phyloP scores from a whole-genome alignment of 2,888 invertebrate genomes.

The Drosophila limbata region DNA sequence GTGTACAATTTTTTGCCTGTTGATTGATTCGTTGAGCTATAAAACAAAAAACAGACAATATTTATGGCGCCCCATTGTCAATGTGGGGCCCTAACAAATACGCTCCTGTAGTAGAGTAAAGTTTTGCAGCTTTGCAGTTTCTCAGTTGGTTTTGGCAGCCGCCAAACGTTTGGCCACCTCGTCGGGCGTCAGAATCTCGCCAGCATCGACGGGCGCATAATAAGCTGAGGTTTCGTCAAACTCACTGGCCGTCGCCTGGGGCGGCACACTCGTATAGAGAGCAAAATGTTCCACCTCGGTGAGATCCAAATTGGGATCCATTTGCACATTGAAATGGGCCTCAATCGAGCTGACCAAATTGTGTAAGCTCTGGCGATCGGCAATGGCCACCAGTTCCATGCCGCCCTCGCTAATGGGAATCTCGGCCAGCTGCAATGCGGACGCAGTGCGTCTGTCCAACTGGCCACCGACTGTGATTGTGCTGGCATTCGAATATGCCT shows the following conservation, averaged over 20 bases:
- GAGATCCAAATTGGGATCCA: conserved; percentile 88
- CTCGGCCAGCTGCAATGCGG: conserved; percentile 85
- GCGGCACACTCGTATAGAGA: conserved; percentile 93
- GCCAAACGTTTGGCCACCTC: conserved; percentile 84
- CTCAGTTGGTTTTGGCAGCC: conserved; percentile 72
- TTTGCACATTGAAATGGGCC: conserved; percentile 84
- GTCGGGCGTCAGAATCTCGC: conserved; percentile 87
- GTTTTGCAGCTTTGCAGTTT: conserved; percentile 10
- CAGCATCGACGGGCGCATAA: conserved; percentile 93
- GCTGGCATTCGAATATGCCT: conserved; percentile 84
- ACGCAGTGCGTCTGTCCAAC: conserved; percentile 85
- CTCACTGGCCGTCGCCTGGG: conserved; percentile 94
- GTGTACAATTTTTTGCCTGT: conserved; percentile 28
- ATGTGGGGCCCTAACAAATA: conserved; percentile 19
- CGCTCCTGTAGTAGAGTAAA: conserved; percentile 42
- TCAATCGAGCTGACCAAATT: conserved; percentile 84
- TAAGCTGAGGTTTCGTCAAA: conserved; percentile 95
- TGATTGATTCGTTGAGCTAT: conserved; percentile 36
- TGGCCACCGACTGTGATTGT: conserved; percentile 84
- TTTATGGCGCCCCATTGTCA: conserved; percentile 12
- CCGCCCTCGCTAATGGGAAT: conserved; percentile 86
- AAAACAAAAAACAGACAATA: conserved; percentile 15
- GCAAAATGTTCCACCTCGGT: conserved; percentile 96
- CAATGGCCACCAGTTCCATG: conserved; percentile 87
- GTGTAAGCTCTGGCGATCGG: conserved; percentile 85